A percentile compares a stretch with the other conserved stretches of the same genome.
Conservation (phyloP, 2,888 invertebrate species). For the Xestoiulus laeticollis region DNA sequence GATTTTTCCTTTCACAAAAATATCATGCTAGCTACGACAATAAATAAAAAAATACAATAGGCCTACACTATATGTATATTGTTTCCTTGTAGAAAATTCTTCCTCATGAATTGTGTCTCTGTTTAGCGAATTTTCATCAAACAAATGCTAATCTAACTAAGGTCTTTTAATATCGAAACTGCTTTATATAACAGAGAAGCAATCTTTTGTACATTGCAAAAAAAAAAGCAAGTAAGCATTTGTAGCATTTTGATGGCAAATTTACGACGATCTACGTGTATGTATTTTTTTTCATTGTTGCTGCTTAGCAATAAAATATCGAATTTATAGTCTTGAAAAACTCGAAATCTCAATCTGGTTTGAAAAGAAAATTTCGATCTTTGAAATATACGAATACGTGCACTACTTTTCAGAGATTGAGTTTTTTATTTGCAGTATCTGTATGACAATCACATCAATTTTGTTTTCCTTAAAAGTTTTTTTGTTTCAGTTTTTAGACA, state of each 20-base stretch:
- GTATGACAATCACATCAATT: too few relatives aligned
- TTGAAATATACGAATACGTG: background rate
- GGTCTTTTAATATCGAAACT: background rate
- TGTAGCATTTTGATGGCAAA: background rate
- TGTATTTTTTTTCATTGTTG: too few relatives aligned
- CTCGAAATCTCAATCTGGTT: background rate
- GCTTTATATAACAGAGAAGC: background rate
- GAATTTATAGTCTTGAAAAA: background rate
- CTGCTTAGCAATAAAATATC: too few relatives aligned
- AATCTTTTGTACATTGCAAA: background rate
- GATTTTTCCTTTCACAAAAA: slow-evolving; percentile 27
- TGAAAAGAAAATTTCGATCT: background rate
- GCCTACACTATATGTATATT: too few relatives aligned
- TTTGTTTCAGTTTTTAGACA: too few relatives aligned
- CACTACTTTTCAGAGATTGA: background rate
- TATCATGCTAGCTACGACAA: background rate
- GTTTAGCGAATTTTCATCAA: background rate
- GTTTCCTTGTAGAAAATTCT: background rate
- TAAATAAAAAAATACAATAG: background rate
- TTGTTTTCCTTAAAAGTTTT: too few relatives aligned
- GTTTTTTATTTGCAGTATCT: too few relatives aligned
- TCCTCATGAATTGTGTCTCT: background rate
- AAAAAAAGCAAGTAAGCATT: background rate
- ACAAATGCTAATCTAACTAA: background rate
- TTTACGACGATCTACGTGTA: background rate